Conservation (phyloP, 92 coral and sea anemone genomes). For the Epizoanthus scotinus region DNA sequence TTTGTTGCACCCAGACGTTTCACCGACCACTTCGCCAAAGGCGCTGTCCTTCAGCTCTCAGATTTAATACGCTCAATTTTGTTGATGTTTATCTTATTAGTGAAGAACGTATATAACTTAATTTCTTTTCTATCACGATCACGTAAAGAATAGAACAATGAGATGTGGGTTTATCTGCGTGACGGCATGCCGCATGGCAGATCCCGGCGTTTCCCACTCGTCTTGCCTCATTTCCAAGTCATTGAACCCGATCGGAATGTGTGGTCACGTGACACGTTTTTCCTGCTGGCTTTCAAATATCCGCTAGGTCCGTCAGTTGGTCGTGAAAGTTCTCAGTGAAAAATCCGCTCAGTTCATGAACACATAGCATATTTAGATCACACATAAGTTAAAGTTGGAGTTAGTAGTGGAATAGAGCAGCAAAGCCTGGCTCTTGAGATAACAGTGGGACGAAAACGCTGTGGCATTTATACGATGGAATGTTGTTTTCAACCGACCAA, state of each 20-base stretch:
- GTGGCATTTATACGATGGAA: slow-evolving; percentile 29
- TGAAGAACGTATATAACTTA: too few relatives aligned
- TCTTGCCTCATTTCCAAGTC: slow-evolving; percentile 39
- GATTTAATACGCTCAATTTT: too few relatives aligned
- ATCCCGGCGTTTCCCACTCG: not conserved
- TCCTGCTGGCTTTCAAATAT: slow-evolving; percentile 19
- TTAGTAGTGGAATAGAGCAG: not conserved
- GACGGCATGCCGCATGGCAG: not conserved
- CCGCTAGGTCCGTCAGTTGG: slow-evolving; percentile 10
- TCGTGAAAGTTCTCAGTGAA: not conserved
- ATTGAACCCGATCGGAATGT: slow-evolving; percentile 25
- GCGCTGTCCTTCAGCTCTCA: too few relatives aligned
- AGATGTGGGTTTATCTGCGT: not conserved
- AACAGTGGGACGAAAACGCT: slow-evolving; percentile 33
- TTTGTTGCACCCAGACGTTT: too few relatives aligned
- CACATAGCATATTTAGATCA: slow-evolving; percentile 12
- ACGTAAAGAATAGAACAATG: too few relatives aligned
- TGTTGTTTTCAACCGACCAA: slow-evolving; percentile 32
- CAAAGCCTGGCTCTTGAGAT: slow-evolving; percentile 6
- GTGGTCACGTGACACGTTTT: slow-evolving; percentile 32
- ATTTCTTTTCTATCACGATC: too few relatives aligned
- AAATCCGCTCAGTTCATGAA: not conserved
- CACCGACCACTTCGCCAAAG: too few relatives aligned
- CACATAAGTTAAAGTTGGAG: not conserved
- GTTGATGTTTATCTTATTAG: too few relatives aligned